Evolutionary conservation across 2,797 vertebrate genomes (phyloP), one percentile per base, ranked within the genome.

Genomic region (Danio tinwini): DNA sequence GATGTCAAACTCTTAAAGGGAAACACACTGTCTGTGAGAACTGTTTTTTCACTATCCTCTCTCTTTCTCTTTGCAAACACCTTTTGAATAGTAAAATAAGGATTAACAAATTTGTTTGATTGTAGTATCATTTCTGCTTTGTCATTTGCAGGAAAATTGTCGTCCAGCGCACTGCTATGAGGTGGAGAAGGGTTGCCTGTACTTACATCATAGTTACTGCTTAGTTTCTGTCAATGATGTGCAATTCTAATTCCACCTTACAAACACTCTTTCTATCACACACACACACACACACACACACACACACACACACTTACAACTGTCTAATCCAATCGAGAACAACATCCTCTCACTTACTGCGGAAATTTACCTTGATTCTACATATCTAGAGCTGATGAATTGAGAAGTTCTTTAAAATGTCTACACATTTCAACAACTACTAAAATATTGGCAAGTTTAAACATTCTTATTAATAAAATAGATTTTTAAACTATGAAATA

Each of bases 121-220:
- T 0, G 10, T 7, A 17, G 9, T 49, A 19, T 62, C 7, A 7
- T 21, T 63, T 63, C 16, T 37, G 58, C 58, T 40, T 49, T 40
- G 16, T 50, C 11, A 53, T 40, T 63, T 53, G 29, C 49, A 52
- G 67, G 16, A 63, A 29, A 64, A 19, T 19, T 52, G 73, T 75
- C 52, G 58, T 50, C 58, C 47, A 37, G 17, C 7, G 4, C 39
- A 29, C 37, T 61, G 37, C 9, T 61, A 56, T 19, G 50, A 52
- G 17, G 39, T 50, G 63, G 50, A 62, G 65, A 52, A 56, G 39
- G 40, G 74, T 86, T 87, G 83, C 84, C 81, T 83, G 72, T 62
- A 74, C 76, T 87, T 85, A 86, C 85, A 86, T 87, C 86, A 87
- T 81, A 83, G 70, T 75, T 70, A 69, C 76, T 65, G 56, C 55